Conservation (phyloP, 2,113 vertebrate species). For the Pteronura brasiliensis region DNA sequence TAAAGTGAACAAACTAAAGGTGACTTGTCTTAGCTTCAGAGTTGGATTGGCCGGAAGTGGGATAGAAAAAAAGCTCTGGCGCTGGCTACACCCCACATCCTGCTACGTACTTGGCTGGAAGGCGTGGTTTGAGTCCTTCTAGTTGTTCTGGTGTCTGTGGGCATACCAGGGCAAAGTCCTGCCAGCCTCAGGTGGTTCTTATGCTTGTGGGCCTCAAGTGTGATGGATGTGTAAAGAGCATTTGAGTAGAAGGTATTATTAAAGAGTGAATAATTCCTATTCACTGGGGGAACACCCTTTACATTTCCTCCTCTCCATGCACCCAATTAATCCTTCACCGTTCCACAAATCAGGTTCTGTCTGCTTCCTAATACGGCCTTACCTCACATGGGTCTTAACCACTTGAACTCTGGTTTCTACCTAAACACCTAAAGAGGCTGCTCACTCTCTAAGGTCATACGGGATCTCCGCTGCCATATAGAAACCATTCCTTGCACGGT, state of each 20-base stretch:
- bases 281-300: neutral
- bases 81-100: neutral
- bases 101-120: neutral
- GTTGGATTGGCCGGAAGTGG: neutral
- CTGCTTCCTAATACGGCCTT: neutral
- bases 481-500: neutral
- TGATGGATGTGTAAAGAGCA: neutral
- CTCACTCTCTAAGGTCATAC: neutral
- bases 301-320: neutral
- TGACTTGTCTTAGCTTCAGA: neutral
- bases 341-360: neutral
- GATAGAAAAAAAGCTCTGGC: neutral
- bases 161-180: accelerated
- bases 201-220: neutral
- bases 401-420: neutral
- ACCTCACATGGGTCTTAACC: neutral
- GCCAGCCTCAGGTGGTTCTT: neutral
- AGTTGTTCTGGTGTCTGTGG: neutral
- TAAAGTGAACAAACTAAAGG: neutral
- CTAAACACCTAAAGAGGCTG: neutral
- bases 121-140: neutral
- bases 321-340: neutral
- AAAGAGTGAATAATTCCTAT: neutral
- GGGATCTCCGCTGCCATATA: neutral
- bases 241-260: neutral